A percentile compares a stretch with the other conserved stretches of the same genome.
Evolutionary conservation across 1,140 invertebrate species (phyloP).

Genomic region (Meloidogyne floridensis): DNA sequence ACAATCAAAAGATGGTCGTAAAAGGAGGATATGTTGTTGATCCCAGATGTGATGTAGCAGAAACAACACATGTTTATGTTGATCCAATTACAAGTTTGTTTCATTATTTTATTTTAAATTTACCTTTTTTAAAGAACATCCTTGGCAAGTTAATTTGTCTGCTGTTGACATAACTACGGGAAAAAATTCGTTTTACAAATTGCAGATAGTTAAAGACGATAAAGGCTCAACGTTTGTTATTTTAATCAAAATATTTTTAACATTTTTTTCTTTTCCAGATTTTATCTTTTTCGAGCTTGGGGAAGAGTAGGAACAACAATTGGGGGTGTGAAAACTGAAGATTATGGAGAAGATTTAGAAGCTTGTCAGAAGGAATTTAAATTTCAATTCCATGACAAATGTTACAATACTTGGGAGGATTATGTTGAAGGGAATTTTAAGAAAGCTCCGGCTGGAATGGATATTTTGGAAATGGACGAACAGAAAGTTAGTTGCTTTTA

Average conservation of each 20-base stretch:
- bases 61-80: slow-evolving; percentile 51
- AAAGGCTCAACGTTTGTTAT: slow-evolving; percentile 9
- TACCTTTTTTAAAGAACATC: slow-evolving; percentile 24
- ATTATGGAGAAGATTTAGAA: slow-evolving; percentile 67
- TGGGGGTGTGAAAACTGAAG: slow-evolving; percentile 79
- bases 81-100: slow-evolving; percentile 32
- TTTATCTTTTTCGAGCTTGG: slow-evolving; percentile 73
- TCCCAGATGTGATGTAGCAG: slow-evolving; percentile 47
- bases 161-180: slow-evolving; percentile 33
- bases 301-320: slow-evolving; percentile 91
- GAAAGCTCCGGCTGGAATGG: slow-evolving; percentile 77
- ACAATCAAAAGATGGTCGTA: slow-evolving; percentile 24
- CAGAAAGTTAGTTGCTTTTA: slow-evolving; percentile 46
- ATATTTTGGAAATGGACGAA: slow-evolving; percentile 83
- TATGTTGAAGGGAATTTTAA: slow-evolving; percentile 72
- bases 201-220: slow-evolving; percentile 84
- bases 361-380: slow-evolving; percentile 76
- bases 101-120: not conserved
- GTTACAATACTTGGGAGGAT: slow-evolving; percentile 76
- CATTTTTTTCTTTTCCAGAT: slow-evolving; percentile 11
- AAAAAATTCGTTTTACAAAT: slow-evolving; percentile 87
- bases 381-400: slow-evolving; percentile 78
- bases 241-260: not conserved
- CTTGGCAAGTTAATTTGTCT: slow-evolving; percentile 41
- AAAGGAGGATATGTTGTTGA: slow-evolving; percentile 52